Evolutionary conservation across 2,113 vertebrate genomes (phyloP).

Genomic region (Notarius lentiginosus): DNA sequence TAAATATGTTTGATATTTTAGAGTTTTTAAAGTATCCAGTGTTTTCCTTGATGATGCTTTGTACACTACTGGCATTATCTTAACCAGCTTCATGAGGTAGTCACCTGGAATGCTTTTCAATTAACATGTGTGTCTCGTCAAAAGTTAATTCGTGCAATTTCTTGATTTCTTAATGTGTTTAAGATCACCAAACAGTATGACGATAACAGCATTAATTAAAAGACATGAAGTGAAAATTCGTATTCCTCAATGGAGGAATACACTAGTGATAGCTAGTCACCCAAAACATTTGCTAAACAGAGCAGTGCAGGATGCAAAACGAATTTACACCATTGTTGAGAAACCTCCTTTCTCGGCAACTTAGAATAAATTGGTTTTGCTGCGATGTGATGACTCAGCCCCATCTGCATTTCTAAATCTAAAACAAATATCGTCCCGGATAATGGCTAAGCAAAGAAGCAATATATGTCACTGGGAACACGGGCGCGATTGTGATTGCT

Average conservation of each 20-base stretch:
- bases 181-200: too few species aligned
- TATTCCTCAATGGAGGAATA: not conserved
- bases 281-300: not conserved
- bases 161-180: too few species aligned
- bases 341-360: not conserved
- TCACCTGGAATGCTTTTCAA: too few species aligned
- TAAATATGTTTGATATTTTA: too few species aligned
- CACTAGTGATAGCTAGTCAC: not conserved
- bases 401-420: slow-evolving; percentile 20
- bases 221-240: not conserved
- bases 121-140: too few species aligned
- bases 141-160: too few species aligned
- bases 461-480: slow-evolving; percentile 2
- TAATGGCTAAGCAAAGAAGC: not conserved
- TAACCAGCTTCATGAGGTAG: too few species aligned
- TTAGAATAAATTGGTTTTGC: slow-evolving; percentile 16
- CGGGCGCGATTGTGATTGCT: not conserved
- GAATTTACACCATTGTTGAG: not conserved
- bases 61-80: too few species aligned
- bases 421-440: slow-evolving; percentile 1
- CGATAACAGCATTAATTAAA: too few species aligned
- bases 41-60: too few species aligned
- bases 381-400: slow-evolving; percentile 7
- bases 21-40: too few species aligned
- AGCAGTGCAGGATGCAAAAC: not conserved